Conservation (phyloP, 2,888 invertebrate species). For the Caradrina clavipalpis region DNA sequence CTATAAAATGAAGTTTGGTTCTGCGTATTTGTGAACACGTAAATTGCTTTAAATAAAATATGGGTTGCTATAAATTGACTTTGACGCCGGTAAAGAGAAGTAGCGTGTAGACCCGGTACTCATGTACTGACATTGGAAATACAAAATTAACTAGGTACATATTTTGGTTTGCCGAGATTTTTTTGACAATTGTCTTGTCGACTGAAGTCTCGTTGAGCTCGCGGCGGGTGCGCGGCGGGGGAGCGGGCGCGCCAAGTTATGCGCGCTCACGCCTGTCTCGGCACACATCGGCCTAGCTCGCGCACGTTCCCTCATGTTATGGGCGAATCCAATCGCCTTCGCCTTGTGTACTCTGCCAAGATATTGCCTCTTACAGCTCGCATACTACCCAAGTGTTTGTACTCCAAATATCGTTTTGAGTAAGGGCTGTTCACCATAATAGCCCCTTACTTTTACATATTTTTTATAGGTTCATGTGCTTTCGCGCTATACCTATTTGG, state of each 20-base stretch:
- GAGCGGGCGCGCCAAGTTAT: conserved; percentile 26
- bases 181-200: neutral
- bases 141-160: too few relatives aligned
- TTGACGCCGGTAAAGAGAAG: neutral
- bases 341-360: conserved; percentile 14
- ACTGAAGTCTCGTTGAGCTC: neutral
- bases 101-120: neutral
- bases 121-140: too few relatives aligned
- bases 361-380: conserved; percentile 26
- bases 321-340: conserved; percentile 8
- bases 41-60: neutral
- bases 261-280: conserved; percentile 36
- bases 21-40: neutral
- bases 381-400: conserved; percentile 20
- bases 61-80: neutral
- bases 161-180: too few relatives aligned
- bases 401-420: conserved; percentile 16
- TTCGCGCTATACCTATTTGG: too few relatives aligned
- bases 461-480: too few relatives aligned
- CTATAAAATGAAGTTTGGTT: neutral
- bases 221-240: neutral
- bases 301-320: conserved; percentile 10
- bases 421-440: conserved; percentile 10
- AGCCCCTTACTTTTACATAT: neutral
- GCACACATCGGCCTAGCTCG: conserved; percentile 1